phyloP scores from a whole-genome alignment of 2,797 vertebrate genomes.

The Enteromius treurensis region DNA sequence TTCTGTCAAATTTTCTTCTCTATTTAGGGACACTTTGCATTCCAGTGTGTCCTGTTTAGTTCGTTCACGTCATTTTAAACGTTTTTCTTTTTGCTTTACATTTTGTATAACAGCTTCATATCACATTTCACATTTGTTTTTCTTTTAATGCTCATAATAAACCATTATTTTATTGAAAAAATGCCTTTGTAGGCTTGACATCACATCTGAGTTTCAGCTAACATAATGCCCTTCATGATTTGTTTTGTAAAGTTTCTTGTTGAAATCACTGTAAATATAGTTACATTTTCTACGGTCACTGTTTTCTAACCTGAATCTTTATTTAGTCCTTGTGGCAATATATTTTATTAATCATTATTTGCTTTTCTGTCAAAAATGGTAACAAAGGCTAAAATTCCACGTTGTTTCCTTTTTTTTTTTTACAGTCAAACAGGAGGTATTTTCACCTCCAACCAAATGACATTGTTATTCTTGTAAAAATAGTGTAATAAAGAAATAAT shows the following conservation, averaged over 20 bases:
- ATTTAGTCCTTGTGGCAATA: background rate
- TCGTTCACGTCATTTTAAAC: background rate
- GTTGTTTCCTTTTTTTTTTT: background rate
- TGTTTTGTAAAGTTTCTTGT: background rate
- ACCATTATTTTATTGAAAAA: background rate
- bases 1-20: background rate
- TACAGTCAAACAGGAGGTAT: background rate
- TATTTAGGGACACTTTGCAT: background rate
- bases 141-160: background rate
- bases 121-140: background rate
- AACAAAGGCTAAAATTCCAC: background rate
- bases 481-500: background rate
- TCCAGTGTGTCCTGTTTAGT: background rate
- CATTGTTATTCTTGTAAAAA: background rate
- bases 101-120: background rate
- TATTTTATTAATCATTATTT: background rate
- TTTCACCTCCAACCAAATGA: background rate
- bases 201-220: background rate
- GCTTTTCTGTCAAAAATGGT: background rate
- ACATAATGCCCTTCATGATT: background rate
- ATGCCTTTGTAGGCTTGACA: background rate
- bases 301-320: background rate
- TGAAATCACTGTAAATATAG: background rate
- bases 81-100: background rate
- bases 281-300: background rate